phyloP scores from a whole-genome alignment of 1,140 invertebrate species.

The Conopomorpha cramerella region DNA sequence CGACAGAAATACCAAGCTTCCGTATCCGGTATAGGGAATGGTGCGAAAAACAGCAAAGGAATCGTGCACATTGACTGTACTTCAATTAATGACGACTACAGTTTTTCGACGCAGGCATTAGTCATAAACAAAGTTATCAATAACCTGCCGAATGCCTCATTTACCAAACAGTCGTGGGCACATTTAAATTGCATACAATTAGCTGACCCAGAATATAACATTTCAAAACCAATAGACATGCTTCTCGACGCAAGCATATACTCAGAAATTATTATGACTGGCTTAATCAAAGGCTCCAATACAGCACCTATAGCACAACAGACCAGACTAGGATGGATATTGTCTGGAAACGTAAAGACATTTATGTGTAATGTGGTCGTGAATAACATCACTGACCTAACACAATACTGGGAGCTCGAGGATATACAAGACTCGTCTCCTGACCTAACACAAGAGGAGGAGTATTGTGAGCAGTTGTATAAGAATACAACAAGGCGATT shows the following conservation, averaged over 20 bases:
- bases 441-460: not conserved
- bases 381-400: not conserved
- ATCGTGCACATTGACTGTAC: constrained; percentile 1
- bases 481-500: not conserved
- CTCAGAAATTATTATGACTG: constrained; percentile 6
- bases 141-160: constrained; percentile 3
- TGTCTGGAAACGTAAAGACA: constrained; percentile 7
- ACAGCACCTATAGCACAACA: constrained; percentile 11
- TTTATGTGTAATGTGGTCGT: not conserved
- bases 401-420: constrained; percentile 4
- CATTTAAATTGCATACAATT: constrained; percentile 5
- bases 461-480: not conserved
- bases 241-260: constrained; percentile 5
- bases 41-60: constrained; percentile 1
- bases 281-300: constrained; percentile 2
- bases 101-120: constrained; percentile 3
- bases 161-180: not conserved
- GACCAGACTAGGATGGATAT: constrained; percentile 13
- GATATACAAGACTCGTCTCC: not conserved
- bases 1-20: not conserved
- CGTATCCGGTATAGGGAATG: constrained; percentile 3
- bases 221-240: constrained; percentile 5
- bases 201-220: constrained; percentile 7
- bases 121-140: constrained; percentile 3
- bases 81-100: constrained; percentile 6